Base-by-base conservation (phyloP, 2,113 vertebrate species). In the Corydoras maculifer region DNA sequence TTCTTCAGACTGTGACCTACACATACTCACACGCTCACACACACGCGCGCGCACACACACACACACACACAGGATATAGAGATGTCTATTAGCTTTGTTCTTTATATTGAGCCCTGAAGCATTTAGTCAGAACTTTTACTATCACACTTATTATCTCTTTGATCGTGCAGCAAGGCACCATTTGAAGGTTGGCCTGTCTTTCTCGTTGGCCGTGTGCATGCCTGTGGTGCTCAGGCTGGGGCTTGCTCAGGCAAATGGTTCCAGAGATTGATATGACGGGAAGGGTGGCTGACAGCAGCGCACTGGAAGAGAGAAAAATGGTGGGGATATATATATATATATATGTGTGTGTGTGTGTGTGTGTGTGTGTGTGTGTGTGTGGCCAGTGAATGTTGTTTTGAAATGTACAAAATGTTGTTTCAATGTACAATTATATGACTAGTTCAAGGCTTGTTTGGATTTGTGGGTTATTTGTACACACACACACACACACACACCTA, bases 191-290 rank as follows among this genome's bases (percentile, higher is more conserved):
- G 76, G 74, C 84, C 68, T 74, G 64, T 9, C 49, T 58, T 73
- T 59, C 65, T 76, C 84, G 72, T 74, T 84, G 83, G 83, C 80
- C 65, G 63, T 84, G 77, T 81, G 87, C 85, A 88, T 83, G 82
- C 68, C 85, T 89, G 70, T 63, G 77, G 70, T 49, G 74, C 82
- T 86, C 85, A 85, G 80, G 88, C 84, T 83, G 43, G 76, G 88
- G 86, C 89, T 88, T 88, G 89, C 83, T 31, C 51, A 68, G 68
- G 62, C 71, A 71, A 80, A 71, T 77, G 79, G 68, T 77, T 79
- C 75, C 31, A 76, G 75, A 77, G 51, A 6, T 62, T 18, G 61
- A 51, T 60, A 68, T 71, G 30, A 57, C 15, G 49, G 66, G 62
- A 48, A 55, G 62, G 50, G 59, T 35, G 64, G 58, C 29, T 30